Evolutionary conservation across 2,888 invertebrate genomes (phyloP), one percentile per base, ranked within the genome.

Genomic region (Gortyna flavago): DNA sequence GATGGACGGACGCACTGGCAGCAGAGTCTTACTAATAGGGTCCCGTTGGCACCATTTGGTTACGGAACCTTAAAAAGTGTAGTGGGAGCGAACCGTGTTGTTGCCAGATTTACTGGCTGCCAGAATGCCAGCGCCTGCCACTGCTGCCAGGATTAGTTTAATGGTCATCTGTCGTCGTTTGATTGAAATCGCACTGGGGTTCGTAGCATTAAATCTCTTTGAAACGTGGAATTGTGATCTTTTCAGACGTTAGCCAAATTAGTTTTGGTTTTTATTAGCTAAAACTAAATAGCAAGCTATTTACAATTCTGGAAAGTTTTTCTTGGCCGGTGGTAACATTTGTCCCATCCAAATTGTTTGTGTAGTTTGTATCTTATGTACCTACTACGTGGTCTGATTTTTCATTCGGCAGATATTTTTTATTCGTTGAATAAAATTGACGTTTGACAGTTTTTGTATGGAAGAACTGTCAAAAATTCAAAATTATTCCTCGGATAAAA

Each of bases 101-200:
- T 80, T 72, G 81, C 73, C 79, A 87, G 86, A 88, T 88, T 87
- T 85, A 87, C 71, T 76, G 57, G 51, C 54, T 66, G 61, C 61
- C 59, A 65, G 32, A 41, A 29, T 61, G 11, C 29, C 18, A 32
- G 48, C 35, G 41, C 8, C 13, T 77, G 72, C 48, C 61, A 81
- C 11, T 65, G 66, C 75, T 65, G 75, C 51, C 73, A 69, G 81
- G 83, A 86, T 88, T 84, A 79, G 76, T 69, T 72, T 72, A 70
- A 75, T 59, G 68, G 76, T 78, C 65, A 54, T 71, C 35, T 78
- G 81, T 73, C 41, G 72, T n/a, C 68, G 51, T 73, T 41, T 77
- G 16, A 78, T 73, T 77, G 72, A 80, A 77, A 75, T 75, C 44
- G 44, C n/a, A 54, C 59, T 75, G 16, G 51, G 35, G 25, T 68